These are phyloP conservation scores for Drosophila seclusa DNA, from an alignment of 2,888 invertebrate genomes.

Conservation along the genomic window DNA sequence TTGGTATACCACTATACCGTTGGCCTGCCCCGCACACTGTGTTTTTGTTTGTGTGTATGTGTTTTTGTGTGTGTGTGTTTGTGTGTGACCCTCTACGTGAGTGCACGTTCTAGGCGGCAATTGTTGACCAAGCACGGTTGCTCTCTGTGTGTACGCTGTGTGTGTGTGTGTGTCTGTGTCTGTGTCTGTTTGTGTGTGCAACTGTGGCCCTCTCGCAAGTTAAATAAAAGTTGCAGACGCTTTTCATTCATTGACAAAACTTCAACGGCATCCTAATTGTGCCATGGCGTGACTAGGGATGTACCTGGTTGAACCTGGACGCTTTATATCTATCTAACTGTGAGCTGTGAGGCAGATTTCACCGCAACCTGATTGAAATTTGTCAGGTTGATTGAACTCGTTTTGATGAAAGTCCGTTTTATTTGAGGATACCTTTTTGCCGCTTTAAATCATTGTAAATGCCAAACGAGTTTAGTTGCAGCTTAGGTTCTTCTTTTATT, in stretches of 20 bases:
- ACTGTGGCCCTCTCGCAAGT: conserved; percentile 57
- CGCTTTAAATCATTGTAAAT: conserved; percentile 59
- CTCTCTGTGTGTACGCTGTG: conserved; percentile 5
- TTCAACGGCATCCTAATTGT: conserved; percentile 75
- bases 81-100: conserved; percentile 50
- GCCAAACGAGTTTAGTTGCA: conserved; percentile 54
- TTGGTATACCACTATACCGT: conserved; percentile 47
- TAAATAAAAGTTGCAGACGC: conserved; percentile 78
- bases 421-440: conserved; percentile 15
- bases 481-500: conserved; percentile 22
- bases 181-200: conserved; percentile 19
- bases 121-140: conserved; percentile 68
- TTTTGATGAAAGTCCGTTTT: conserved; percentile 45
- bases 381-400: conserved; percentile 77
- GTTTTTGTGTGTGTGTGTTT: conserved; percentile 8
- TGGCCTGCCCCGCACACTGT: background rate
- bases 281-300: conserved; percentile 63
- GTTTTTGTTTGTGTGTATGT: conserved; percentile 2
- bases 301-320: conserved; percentile 15
- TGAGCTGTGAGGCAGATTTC: conserved; percentile 43
- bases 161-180: conserved; percentile 18
- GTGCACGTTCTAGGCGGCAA: conserved; percentile 63
- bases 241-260: conserved; percentile 76
- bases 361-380: conserved; percentile 76
- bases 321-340: conserved; percentile 6